These are phyloP conservation scores for Aspidoscelis tigris DNA, from an alignment of 2,113 vertebrate genomes.

Conservation along the genomic window DNA sequence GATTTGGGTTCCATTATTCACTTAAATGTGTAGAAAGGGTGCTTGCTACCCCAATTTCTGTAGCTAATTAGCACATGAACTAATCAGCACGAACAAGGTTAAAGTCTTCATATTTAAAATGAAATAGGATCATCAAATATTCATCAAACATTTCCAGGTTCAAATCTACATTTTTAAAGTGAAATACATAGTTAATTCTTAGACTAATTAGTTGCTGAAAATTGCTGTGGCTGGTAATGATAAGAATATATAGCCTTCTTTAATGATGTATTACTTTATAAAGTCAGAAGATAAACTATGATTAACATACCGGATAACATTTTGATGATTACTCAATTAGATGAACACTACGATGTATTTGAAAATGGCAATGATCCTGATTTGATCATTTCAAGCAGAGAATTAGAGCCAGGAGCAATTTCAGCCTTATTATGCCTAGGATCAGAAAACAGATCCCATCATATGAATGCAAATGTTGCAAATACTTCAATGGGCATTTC, in stretches of 20 bases:
- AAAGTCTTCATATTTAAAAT: slow-evolving; percentile 30
- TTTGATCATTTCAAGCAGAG: slow-evolving; percentile 11
- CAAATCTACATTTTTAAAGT: slow-evolving; percentile 24
- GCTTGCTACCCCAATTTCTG: slow-evolving; percentile 15
- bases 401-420: slow-evolving; percentile 5
- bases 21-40: not conserved
- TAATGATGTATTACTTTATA: slow-evolving; percentile 33
- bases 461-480: not conserved
- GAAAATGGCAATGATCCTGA: not conserved
- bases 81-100: slow-evolving; percentile 9
- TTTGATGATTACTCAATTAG: not conserved
- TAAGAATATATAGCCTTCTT: slow-evolving; percentile 15
- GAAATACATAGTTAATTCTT: slow-evolving; percentile 26
- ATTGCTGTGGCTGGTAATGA: slow-evolving; percentile 3
- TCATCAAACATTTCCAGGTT: not conserved
- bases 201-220: slow-evolving; percentile 47
- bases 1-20: slow-evolving; percentile 9
- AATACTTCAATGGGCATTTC: not conserved
- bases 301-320: slow-evolving; percentile 35
- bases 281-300: slow-evolving; percentile 27
- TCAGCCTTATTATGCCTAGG: not conserved
- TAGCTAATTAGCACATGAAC: slow-evolving; percentile 34
- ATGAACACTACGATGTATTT: not conserved
- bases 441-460: rapidly evolving
- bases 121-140: slow-evolving; percentile 46